Base-by-base conservation (phyloP, 2,888 invertebrate species). In the Deilephila porcellus region DNA sequence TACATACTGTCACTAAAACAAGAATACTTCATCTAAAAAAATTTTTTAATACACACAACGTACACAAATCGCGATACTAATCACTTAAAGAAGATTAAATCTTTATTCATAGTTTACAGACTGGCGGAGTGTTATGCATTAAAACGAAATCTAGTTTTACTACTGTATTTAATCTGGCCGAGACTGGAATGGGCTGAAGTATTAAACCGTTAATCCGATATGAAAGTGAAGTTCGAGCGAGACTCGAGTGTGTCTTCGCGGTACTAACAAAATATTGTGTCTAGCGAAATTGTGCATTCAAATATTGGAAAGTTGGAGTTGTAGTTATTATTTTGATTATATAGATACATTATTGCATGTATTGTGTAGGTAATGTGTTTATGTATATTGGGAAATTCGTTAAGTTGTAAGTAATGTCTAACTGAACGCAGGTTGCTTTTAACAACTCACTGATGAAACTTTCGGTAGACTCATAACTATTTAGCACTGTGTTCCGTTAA, bases 101-200 rank as follows among this genome's bases (percentile, higher is more conserved):
- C 25, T 67, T 52, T 52, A 67, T 67, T 25, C 67, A 67, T 67
- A 67, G 64, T 52, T 67, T 52, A 45, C 67, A 52, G 45, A 14
- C 52, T 25, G 45, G n/a, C 52, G 52, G 25, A 67, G 52, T 52
- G 45, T 25, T 45, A 17, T 25, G 67, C 67, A 52, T 67, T 25
- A 52, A 67, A 67, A 45, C 14, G 11, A 45, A 67, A 67, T 67
- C 67, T 52, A 67, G 45, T 67, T 67, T 52, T 67, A 67, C 67
- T 67, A 67, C 29, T 67, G 17, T 20, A 25, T 52, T 67, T 67
- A 52, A 67, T 67, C 25, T 20, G 14, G 1, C 29, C 25, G 6
- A 25, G 45, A 14, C 67, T 67, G 67, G 20, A 45, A 64, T 64
- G 45, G 63, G 20, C 25, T 52, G 25, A 67, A 52, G 45, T 67